Percentiles rank a stretch among this genome's conserved stretches.
phyloP scores from a whole-genome alignment of 1,140 invertebrate species.

The Mamestra configurata region DNA sequence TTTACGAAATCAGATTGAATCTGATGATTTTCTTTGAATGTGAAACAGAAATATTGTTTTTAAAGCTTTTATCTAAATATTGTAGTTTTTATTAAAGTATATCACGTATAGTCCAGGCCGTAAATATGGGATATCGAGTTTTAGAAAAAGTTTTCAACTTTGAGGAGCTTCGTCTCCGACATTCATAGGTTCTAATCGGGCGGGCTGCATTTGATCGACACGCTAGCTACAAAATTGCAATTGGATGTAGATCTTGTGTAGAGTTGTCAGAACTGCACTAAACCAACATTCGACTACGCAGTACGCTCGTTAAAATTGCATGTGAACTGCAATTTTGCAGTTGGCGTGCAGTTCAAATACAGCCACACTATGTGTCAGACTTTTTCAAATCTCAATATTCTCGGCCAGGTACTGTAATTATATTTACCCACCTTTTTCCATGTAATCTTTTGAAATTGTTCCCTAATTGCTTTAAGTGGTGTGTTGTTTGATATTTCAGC shows the following conservation, averaged over 20 bases:
- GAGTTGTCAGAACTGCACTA: too few species aligned
- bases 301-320: too few species aligned
- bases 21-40: conserved; percentile 10
- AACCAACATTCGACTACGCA: too few species aligned
- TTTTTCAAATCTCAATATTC: too few species aligned
- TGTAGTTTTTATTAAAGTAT: background rate
- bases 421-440: conserved; percentile 38
- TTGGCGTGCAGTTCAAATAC: too few species aligned
- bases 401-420: background rate
- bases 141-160: background rate
- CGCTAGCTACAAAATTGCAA: too few species aligned
- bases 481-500: conserved; percentile 42
- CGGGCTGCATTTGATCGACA: too few species aligned
- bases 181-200: too few species aligned
- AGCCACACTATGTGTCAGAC: too few species aligned
- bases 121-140: background rate
- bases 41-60: background rate
- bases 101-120: background rate
- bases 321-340: too few species aligned
- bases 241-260: too few species aligned
- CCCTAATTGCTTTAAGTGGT: conserved; percentile 7
- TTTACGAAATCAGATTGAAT: conserved; percentile 11
- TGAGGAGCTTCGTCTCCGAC: background rate
- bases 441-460: conserved; percentile 15
- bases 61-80: background rate